These are phyloP conservation scores for Lepidonotus clava DNA, from an alignment of 2,888 invertebrate species.

Conservation along the genomic window DNA sequence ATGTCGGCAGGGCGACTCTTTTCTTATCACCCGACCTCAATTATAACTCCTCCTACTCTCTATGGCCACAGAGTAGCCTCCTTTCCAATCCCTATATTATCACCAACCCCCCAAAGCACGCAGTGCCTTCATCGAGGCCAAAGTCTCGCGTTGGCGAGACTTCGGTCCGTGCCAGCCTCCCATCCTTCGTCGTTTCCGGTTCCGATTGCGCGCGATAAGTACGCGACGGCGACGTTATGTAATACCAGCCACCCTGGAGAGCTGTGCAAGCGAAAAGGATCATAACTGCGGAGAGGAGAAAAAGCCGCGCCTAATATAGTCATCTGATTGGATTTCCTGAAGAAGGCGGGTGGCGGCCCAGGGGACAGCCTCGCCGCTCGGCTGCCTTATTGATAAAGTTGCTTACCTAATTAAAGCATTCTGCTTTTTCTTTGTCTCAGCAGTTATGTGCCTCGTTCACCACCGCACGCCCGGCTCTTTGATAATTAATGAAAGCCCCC, in stretches of 20 bases:
- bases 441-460: slow-evolving; percentile 25
- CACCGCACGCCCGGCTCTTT: not conserved
- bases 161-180: too few species aligned
- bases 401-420: slow-evolving; percentile 46
- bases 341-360: not conserved
- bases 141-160: too few species aligned
- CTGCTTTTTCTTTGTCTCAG: slow-evolving; percentile 49
- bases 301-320: slow-evolving; percentile 40
- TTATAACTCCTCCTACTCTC: not conserved
- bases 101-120: too few species aligned
- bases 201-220: slow-evolving; percentile 10
- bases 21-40: slow-evolving; percentile 31
- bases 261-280: not conserved
- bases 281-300: not conserved
- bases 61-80: not conserved
- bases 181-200: not conserved
- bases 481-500: slow-evolving; percentile 41
- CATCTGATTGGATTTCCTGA: slow-evolving; percentile 38
- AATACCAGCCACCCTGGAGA: not conserved
- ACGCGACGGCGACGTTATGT: not conserved
- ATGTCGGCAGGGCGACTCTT: not conserved
- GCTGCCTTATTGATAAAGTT: slow-evolving; percentile 41
- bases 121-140: too few species aligned
- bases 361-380: not conserved
- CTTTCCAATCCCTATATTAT: not conserved